Percentiles rank a stretch among this genome's conserved stretches.
Evolutionary conservation across 2,888 invertebrate species (phyloP).

Genomic region (Serripes groenlandicus): DNA sequence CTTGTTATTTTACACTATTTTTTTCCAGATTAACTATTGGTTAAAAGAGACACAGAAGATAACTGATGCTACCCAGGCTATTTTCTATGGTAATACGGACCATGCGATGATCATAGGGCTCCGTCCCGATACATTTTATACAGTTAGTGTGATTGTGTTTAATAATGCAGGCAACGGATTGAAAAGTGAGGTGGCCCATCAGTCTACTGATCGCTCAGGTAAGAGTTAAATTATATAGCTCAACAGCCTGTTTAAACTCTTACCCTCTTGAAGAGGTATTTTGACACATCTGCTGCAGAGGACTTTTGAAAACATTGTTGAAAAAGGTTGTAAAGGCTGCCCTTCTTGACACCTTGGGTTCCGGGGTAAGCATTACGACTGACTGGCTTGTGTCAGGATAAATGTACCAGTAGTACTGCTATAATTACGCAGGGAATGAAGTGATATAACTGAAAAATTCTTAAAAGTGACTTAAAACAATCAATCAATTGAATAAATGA

Average conservation of each 20-base stretch:
- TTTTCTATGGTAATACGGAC: conserved; percentile 91
- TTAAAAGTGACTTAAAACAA: too few relatives aligned
- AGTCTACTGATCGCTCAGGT: conserved; percentile 86
- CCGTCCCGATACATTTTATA: conserved; percentile 96
- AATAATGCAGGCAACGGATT: conserved; percentile 98
- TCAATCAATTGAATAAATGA: neutral
- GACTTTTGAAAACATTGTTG: neutral
- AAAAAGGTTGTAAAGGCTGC: neutral
- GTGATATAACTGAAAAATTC: too few relatives aligned
- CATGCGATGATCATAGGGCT: conserved; percentile 97
- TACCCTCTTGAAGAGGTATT: too few relatives aligned
- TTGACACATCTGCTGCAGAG: neutral
- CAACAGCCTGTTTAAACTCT: too few relatives aligned
- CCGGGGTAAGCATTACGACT: too few relatives aligned
- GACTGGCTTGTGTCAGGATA: too few relatives aligned
- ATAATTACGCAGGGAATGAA: too few relatives aligned
- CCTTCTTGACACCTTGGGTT: too few relatives aligned
- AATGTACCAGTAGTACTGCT: too few relatives aligned
- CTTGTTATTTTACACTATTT: neutral
- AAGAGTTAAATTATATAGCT: conserved; percentile 8
- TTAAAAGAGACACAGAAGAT: conserved; percentile 86
- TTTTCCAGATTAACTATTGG: conserved; percentile 76
- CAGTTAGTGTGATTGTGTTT: conserved; percentile 97
- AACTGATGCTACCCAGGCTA: conserved; percentile 88
- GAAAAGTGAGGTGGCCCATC: conserved; percentile 95